Percentiles rank a stretch among this genome's conserved stretches.
These are phyloP conservation scores for Ciconia boyciana DNA, from an alignment of 2,113 vertebrate species.

Conservation along the genomic window DNA sequence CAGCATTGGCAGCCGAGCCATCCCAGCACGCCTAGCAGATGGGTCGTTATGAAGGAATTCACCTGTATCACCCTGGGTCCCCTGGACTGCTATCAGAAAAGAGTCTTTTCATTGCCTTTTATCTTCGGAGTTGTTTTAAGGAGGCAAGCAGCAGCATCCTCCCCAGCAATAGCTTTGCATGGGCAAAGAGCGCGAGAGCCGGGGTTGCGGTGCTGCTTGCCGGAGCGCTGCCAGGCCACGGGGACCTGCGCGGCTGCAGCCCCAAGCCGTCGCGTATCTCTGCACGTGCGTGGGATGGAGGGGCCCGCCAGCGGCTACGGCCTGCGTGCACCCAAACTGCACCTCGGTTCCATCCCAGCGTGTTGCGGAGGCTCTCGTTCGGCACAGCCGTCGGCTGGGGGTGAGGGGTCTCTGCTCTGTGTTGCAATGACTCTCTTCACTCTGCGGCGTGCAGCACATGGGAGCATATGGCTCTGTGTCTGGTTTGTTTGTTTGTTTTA, in stretches of 20 bases:
- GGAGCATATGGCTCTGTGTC: conserved; percentile 65
- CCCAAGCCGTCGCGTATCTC: neutral
- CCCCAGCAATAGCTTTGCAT: neutral
- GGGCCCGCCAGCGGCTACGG: neutral
- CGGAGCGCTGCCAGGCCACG: fast-evolving
- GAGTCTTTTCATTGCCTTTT: neutral
- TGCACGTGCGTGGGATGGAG: neutral
- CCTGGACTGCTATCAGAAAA: neutral
- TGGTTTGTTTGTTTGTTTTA: conserved; percentile 71
- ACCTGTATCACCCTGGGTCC: neutral
- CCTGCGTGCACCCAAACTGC: fast-evolving
- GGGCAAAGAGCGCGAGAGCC: neutral
- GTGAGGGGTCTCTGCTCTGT: neutral
- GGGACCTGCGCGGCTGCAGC: neutral
- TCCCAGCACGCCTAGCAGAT: neutral
- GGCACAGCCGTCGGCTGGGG: fast-evolving
- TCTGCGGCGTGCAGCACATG: neutral
- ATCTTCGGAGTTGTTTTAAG: neutral
- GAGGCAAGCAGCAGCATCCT: neutral
- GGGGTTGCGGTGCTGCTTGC: neutral
- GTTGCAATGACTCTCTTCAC: neutral
- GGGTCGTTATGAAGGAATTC: neutral
- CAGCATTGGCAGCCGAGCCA: fast-evolving
- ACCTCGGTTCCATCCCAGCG: fast-evolving
- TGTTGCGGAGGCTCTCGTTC: fast-evolving